These are phyloP conservation scores for Acyrthosiphon pisum DNA, from an alignment of 1,140 invertebrate species.

Conservation along the genomic window DNA sequence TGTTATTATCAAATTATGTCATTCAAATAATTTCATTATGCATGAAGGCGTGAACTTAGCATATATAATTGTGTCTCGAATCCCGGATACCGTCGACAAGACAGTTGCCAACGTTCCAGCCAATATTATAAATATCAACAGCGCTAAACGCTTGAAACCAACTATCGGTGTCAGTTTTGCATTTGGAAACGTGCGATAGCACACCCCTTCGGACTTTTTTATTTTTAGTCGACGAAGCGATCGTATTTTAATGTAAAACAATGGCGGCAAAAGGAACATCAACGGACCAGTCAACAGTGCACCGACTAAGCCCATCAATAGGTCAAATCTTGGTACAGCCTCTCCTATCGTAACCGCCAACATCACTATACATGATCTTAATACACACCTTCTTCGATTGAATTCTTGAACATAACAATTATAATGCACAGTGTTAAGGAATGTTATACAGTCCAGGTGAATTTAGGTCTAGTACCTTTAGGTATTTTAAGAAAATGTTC, in stretches of 20 bases:
- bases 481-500: conserved; percentile 70
- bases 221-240: conserved; percentile 63
- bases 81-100: conserved; percentile 58
- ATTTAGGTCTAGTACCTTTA: conserved; percentile 64
- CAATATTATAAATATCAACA: conserved; percentile 44
- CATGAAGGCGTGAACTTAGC: conserved; percentile 60
- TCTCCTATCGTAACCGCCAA: conserved; percentile 80
- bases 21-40: conserved; percentile 58
- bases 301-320: conserved; percentile 86
- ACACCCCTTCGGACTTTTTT: not conserved
- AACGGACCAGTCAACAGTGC: conserved; percentile 84
- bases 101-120: conserved; percentile 59
- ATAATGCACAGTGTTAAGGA: not conserved
- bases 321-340: conserved; percentile 83
- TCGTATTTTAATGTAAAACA: conserved; percentile 76
- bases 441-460: not conserved
- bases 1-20: not conserved
- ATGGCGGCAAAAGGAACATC: conserved; percentile 83
- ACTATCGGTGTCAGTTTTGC: not conserved
- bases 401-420: conserved; percentile 72
- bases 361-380: conserved; percentile 75
- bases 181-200: conserved; percentile 47
- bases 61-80: conserved; percentile 59
- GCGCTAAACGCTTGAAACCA: conserved; percentile 18
- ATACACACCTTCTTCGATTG: conserved; percentile 75